Evolutionary conservation across 2,888 invertebrate genomes (phyloP), one percentile per base, ranked within the genome.

Genomic region (Habrosyne pyritoides): DNA sequence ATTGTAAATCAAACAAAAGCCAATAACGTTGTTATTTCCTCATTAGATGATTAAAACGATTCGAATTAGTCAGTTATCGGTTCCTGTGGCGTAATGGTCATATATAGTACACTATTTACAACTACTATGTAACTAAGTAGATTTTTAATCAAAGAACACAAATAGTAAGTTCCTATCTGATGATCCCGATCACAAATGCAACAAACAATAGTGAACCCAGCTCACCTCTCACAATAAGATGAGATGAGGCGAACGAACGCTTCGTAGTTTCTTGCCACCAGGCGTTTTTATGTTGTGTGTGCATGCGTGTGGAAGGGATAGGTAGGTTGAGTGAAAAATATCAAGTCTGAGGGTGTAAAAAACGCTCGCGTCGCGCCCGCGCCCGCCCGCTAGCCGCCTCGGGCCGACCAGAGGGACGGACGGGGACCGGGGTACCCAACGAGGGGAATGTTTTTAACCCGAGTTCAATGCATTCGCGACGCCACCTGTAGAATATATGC

Each of bases 391-490:
- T 21, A 42, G 60, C 55, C 49, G 61, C 54, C 54, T 67, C 51
- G 67, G 63, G 69, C 10, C 62, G 62, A 69, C 59, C 66, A 67
- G 66, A 63, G 60, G 61, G 61, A 61, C 63, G 62, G 64, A 62
- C 60, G 58, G n/a, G 33, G 33, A 33, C 33, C 42, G 14, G 42
- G 42, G 42, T 42, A 18, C 42, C 42, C 42, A 42, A n/a, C 59
- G 71, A 67, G 77, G 82, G 78, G 79, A 76, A 76, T 79, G 81
- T 83, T 87, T 83, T 74, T 76, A 75, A 73, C 69, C 66, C 53
- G 83, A 79, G 86, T 89, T 87, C 85, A 87, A 81, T 77, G 87
- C 79, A 83, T 86, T 75, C 63, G 28, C 64, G 57, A 71, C 73
- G 70, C 80, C 83, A 83, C 82, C 81, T 84, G 83, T 83, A 76